These are phyloP conservation scores for Eufriesea mexicana DNA, from an alignment of 1,140 invertebrate genomes.

Conservation along the genomic window DNA sequence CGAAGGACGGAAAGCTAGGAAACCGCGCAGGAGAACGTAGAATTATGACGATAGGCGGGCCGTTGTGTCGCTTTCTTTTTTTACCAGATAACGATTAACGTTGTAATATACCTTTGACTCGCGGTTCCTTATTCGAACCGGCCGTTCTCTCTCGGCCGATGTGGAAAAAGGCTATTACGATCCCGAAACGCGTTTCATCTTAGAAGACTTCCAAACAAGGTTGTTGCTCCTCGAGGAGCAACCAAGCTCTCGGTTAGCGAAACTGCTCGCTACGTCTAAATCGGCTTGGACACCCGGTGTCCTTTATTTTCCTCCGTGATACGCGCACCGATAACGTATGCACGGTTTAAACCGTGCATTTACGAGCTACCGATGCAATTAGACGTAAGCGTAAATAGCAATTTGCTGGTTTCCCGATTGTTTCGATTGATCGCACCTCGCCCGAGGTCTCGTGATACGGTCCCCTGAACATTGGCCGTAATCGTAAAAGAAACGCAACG, in stretches of 20 bases:
- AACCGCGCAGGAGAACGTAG: not conserved
- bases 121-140: conserved; percentile 5
- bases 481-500: not conserved
- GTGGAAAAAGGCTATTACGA: not conserved
- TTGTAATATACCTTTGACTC: not conserved
- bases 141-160: no score
- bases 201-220: not conserved
- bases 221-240: not conserved
- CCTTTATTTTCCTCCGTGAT: not conserved
- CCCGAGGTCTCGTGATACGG: conserved; percentile 21
- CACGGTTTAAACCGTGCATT: not conserved
- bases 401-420: conserved; percentile 38
- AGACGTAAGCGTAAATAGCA: conserved; percentile 8
- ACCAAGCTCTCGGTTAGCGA: not conserved
- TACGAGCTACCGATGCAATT: conserved; percentile 23
- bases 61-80: conserved; percentile 5
- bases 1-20: conserved; percentile 8
- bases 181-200: not conserved
- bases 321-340: not conserved
- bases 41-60: conserved; percentile 26
- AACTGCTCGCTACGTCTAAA: not conserved
- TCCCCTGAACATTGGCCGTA: not conserved
- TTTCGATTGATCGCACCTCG: conserved; percentile 25
- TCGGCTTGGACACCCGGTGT: not conserved
- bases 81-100: not conserved